A percentile compares a stretch with the other conserved stretches of the same genome.
These are phyloP conservation scores for Dryobates pubescens DNA, from an alignment of 2,797 vertebrate species.

Conservation along the genomic window DNA sequence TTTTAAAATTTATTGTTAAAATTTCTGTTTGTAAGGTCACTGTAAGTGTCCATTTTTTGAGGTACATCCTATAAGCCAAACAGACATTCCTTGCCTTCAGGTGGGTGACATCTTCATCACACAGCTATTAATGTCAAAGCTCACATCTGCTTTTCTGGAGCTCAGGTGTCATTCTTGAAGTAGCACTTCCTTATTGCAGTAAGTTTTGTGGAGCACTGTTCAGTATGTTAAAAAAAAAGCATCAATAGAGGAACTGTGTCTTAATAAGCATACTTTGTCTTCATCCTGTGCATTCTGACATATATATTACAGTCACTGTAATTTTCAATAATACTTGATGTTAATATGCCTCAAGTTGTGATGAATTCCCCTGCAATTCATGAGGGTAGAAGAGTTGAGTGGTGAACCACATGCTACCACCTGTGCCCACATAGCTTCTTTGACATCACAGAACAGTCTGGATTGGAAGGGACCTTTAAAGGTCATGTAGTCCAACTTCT, in stretches of 20 bases:
- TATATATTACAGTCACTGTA: neutral
- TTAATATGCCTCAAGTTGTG: neutral
- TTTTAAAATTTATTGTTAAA: neutral
- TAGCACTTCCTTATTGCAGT: neutral
- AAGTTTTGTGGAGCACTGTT: neutral
- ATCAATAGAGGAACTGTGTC: neutral
- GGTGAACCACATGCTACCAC: neutral
- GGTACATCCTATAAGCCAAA: neutral
- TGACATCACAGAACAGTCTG: neutral
- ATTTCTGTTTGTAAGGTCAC: neutral
- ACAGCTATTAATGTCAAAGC: neutral
- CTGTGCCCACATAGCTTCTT: neutral
- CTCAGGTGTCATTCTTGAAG: neutral
- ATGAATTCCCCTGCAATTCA: neutral
- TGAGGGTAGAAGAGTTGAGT: neutral
- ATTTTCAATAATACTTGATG: neutral
- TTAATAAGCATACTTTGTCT: neutral
- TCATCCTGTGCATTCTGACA: neutral
- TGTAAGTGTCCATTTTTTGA: neutral
- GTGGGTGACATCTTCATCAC: neutral
- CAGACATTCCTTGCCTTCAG: neutral
- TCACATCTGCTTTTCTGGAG: neutral
- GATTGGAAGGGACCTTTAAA: neutral
- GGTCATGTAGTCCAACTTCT: neutral
- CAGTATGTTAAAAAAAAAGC: neutral